A percentile compares a stretch with the other conserved stretches of the same genome.
phyloP scores from a whole-genome alignment of 2,888 invertebrate species.

The Ochlodes sylvanus region DNA sequence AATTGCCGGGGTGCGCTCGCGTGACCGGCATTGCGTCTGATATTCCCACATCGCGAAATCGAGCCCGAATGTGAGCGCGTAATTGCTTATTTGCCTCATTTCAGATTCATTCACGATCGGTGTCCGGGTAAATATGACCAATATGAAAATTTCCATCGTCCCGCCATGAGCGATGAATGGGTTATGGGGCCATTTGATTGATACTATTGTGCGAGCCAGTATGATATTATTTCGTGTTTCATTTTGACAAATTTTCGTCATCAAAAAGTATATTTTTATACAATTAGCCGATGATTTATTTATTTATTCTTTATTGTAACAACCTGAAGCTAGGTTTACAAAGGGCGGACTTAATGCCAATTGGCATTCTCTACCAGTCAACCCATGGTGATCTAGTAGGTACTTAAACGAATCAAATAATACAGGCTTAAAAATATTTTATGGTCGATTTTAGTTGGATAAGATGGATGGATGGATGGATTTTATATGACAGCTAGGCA shows the following conservation, averaged over 20 bases:
- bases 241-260: neutral
- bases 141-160: conserved; percentile 38
- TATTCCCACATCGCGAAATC: conserved; percentile 72
- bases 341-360: too few relatives aligned
- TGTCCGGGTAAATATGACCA: conserved; percentile 53
- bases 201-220: conserved; percentile 3
- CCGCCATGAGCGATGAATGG: conserved; percentile 17
- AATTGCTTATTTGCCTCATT: conserved; percentile 83
- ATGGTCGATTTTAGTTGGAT: too few relatives aligned
- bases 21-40: conserved; percentile 61
- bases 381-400: too few relatives aligned
- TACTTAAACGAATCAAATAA: too few relatives aligned
- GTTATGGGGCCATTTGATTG: conserved; percentile 20
- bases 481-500: too few relatives aligned
- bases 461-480: too few relatives aligned
- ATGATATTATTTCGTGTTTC: neutral
- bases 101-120: conserved; percentile 68
- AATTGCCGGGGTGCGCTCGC: conserved; percentile 41
- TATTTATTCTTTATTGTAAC: too few relatives aligned
- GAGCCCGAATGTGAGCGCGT: conserved; percentile 72
- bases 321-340: too few relatives aligned
- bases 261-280: too few relatives aligned
- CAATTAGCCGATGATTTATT: too few relatives aligned
- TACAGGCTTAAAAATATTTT: too few relatives aligned
- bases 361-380: too few relatives aligned